Percentiles rank a stretch among this genome's conserved stretches.
Evolutionary conservation across 2,888 invertebrate genomes (phyloP).

Genomic region (Apodemia hepburni): DNA sequence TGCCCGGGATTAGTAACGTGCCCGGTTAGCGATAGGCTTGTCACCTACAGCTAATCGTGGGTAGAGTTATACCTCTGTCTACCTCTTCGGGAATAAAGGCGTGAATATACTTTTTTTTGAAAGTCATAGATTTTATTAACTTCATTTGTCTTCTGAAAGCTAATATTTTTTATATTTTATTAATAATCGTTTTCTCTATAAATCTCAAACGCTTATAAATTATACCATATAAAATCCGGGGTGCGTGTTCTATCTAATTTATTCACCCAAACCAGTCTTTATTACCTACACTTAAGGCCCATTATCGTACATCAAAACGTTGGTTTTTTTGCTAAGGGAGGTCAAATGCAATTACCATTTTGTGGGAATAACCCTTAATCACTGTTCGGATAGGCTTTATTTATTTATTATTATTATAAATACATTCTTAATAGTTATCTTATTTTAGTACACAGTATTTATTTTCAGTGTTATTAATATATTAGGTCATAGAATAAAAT

Average conservation of each 20-base stretch:
- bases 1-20: too few relatives aligned
- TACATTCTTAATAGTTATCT: conserved; percentile 28
- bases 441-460: too few relatives aligned
- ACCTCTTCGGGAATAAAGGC: too few relatives aligned
- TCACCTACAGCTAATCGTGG: too few relatives aligned
- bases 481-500: too few relatives aligned
- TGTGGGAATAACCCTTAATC: conserved; percentile 33
- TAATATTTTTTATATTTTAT: background rate
- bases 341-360: conserved; percentile 37
- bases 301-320: conserved; percentile 29
- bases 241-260: conserved; percentile 33
- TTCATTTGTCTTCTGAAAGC: background rate
- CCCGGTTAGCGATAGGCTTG: too few relatives aligned
- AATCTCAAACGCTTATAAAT: conserved; percentile 20
- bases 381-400: conserved; percentile 37
- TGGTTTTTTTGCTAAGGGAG: conserved; percentile 31
- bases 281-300: conserved; percentile 30
- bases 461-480: too few relatives aligned
- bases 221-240: conserved; percentile 33
- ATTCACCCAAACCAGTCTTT: conserved; percentile 27
- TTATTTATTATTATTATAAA: conserved; percentile 20
- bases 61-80: too few relatives aligned
- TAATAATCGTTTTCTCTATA: background rate
- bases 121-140: background rate
- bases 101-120: too few relatives aligned